phyloP scores from a whole-genome alignment of 1,140 invertebrate species.

The Drosophila obscura region DNA sequence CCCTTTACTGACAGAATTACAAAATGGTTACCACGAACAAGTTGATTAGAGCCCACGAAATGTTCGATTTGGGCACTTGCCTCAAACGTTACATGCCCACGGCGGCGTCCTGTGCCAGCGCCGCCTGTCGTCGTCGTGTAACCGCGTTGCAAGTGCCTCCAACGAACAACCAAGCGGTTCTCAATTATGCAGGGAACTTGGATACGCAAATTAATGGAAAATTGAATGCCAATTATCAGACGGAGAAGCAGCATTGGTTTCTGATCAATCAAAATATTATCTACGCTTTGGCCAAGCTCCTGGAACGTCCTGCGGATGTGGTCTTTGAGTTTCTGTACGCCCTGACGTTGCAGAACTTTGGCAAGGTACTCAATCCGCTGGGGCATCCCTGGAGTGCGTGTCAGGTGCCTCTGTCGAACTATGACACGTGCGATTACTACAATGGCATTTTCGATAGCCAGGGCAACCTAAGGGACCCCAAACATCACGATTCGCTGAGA shows the following conservation, averaged over 20 bases:
- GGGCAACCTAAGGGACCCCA: too few relatives aligned
- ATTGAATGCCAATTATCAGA: neutral
- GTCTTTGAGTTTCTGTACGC: constrained; percentile 43
- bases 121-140: too few relatives aligned
- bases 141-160: too few relatives aligned
- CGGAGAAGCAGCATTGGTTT: constrained; percentile 27
- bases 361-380: constrained; percentile 18
- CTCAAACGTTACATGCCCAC: too few relatives aligned
- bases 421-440: constrained; percentile 20
- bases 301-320: neutral
- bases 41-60: too few relatives aligned
- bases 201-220: neutral
- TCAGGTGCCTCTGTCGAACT: constrained; percentile 21
- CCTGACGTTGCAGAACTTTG: constrained; percentile 51
- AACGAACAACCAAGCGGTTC: too few relatives aligned
- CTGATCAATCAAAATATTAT: constrained; percentile 19
- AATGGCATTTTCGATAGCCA: constrained; percentile 36
- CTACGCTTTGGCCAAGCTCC: neutral
- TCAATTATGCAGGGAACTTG: too few relatives aligned
- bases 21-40: too few relatives aligned
- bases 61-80: too few relatives aligned
- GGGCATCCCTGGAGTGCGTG: neutral
- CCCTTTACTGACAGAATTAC: too few relatives aligned
- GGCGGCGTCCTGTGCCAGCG: too few relatives aligned
- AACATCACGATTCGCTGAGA: too few relatives aligned